A percentile compares a stretch with the other conserved stretches of the same genome.
phyloP scores from a whole-genome alignment of 92 coral and sea anemone species.

The Porites cylindrica region DNA sequence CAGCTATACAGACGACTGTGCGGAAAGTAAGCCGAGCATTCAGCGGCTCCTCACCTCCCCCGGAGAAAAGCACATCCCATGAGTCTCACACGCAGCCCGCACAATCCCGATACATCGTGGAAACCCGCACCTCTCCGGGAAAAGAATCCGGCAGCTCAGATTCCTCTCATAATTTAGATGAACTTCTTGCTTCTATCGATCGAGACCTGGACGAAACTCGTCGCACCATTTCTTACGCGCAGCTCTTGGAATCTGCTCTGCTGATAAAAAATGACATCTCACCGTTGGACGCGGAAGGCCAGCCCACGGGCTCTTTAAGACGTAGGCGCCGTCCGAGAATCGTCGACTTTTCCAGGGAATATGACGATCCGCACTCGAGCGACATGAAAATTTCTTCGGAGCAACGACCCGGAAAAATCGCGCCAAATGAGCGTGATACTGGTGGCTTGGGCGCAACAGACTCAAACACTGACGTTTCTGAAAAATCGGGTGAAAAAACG shows the following conservation, averaged over 20 bases:
- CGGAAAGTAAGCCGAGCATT: conserved; percentile 83
- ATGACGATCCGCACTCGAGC: background rate
- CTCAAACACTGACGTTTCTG: background rate
- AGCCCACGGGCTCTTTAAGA: conserved; percentile 25
- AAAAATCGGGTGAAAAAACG: background rate
- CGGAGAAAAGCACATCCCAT: conserved; percentile 22
- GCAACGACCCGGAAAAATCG: background rate
- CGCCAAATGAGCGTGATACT: background rate
- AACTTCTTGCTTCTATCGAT: conserved; percentile 84
- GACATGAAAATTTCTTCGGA: background rate
- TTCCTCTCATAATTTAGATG: conserved; percentile 69
- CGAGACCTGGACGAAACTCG: conserved; percentile 92
- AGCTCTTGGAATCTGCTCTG: conserved; percentile 83
- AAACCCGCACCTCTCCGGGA: conserved; percentile 28
- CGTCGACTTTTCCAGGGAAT: conserved; percentile 31
- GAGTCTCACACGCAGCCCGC: conserved; percentile 33
- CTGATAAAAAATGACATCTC: conserved; percentile 55
- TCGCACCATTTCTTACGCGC: conserved; percentile 86
- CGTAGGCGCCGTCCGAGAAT: conserved; percentile 36
- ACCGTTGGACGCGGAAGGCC: background rate
- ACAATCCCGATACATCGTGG: conserved; percentile 34
- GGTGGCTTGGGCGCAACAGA: background rate
- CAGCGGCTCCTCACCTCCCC: conserved; percentile 53
- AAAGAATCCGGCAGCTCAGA: conserved; percentile 40
- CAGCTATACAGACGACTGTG: conserved; percentile 84